These are phyloP conservation scores for Nipponacmea schrenckii DNA, from an alignment of 2,888 invertebrate species.

Conservation along the genomic window DNA sequence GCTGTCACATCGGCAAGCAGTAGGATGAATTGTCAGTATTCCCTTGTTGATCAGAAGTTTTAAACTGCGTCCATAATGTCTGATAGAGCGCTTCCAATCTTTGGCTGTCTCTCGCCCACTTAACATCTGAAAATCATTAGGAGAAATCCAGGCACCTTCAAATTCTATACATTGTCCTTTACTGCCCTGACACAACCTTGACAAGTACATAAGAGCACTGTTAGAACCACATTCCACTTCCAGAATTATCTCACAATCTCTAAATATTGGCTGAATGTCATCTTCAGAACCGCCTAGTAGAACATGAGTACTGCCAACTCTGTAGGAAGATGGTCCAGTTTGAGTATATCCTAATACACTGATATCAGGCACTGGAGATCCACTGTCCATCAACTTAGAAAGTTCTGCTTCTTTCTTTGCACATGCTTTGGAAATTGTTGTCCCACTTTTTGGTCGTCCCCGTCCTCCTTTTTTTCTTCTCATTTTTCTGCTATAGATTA, in stretches of 20 bases:
- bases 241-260: slow-evolving; percentile 54
- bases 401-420: neutral
- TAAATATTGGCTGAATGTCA: slow-evolving; percentile 35
- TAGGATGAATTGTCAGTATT: slow-evolving; percentile 67
- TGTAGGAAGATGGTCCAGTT: slow-evolving; percentile 33
- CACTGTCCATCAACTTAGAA: neutral
- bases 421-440: neutral
- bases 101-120: slow-evolving; percentile 71
- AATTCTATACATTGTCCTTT: slow-evolving; percentile 70
- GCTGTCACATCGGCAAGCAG: slow-evolving; percentile 66
- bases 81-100: slow-evolving; percentile 70
- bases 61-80: slow-evolving; percentile 70
- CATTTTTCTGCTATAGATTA: slow-evolving; percentile 4
- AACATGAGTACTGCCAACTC: slow-evolving; percentile 32
- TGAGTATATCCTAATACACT: slow-evolving; percentile 33
- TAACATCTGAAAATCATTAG: slow-evolving; percentile 70
- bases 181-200: slow-evolving; percentile 68
- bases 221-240: slow-evolving; percentile 68
- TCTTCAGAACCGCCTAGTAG: slow-evolving; percentile 39
- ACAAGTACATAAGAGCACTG: slow-evolving; percentile 64
- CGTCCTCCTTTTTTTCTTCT: slow-evolving; percentile 14
- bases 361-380: slow-evolving; percentile 13
- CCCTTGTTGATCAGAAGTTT: slow-evolving; percentile 69
- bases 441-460: slow-evolving; percentile 14
- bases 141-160: slow-evolving; percentile 68